These are phyloP conservation scores for Nerophis lumbriciformis DNA, from an alignment of 2,113 vertebrate genomes.

Conservation along the genomic window DNA sequence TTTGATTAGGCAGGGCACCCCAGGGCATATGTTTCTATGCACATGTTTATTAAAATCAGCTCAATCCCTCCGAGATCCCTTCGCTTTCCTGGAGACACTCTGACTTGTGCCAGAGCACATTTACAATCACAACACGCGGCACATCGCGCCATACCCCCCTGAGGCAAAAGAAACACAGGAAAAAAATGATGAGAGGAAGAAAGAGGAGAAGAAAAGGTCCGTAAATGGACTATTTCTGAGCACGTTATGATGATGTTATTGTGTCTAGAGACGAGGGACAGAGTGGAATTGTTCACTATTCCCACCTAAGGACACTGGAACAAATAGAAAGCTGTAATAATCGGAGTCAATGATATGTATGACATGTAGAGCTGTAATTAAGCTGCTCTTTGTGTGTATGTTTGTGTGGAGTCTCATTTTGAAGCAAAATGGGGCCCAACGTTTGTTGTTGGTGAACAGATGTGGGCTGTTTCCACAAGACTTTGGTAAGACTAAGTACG, in stretches of 20 bases:
- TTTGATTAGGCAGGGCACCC: not conserved
- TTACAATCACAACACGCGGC: constrained; percentile 10
- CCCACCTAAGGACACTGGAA: not conserved
- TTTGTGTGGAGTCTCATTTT: not conserved
- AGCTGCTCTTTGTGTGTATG: not conserved
- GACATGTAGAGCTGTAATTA: not conserved
- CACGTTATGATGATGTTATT: not conserved
- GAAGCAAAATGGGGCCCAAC: not conserved
- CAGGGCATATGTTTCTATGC: not conserved
- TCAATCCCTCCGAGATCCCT: constrained; percentile 36
- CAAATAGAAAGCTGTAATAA: not conserved
- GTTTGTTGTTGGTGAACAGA: constrained; percentile 4
- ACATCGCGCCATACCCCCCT: constrained; percentile 16
- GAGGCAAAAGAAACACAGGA: constrained; percentile 9
- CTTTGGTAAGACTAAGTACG: not conserved
- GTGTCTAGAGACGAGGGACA: not conserved
- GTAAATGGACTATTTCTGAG: constrained; percentile 23
- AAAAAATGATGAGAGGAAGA: constrained; percentile 8
- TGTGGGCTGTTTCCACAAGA: not conserved
- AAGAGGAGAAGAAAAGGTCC: constrained; percentile 1
- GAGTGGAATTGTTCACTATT: not conserved
- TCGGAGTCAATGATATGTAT: constrained; percentile 2
- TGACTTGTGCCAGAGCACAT: constrained; percentile 19
- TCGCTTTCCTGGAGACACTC: constrained; percentile 19
- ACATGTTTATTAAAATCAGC: constrained; percentile 21